Base-by-base conservation (phyloP, 2,888 invertebrate genomes). In the Ophioninae sp. region DNA sequence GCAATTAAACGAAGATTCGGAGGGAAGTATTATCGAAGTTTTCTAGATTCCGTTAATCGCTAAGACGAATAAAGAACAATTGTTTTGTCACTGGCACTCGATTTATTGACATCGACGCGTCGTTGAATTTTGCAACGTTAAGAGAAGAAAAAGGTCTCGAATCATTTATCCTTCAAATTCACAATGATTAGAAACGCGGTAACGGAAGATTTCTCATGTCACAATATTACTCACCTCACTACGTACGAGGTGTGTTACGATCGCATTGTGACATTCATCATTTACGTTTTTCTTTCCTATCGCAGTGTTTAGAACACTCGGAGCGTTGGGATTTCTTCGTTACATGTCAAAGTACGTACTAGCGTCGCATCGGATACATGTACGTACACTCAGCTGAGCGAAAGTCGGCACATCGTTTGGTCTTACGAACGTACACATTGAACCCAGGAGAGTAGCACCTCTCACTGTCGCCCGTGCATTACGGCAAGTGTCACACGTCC, bases 301-400 rank as follows among this genome's bases (percentile, higher is more conserved):
- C 10, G 50, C 44, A 37, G 69, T 76, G 37, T 70, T 64, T 70
- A 23, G 23, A 78, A 77, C 81, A 74, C 50, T 50, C 50, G 13
- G 50, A 17, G 13, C 50, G 13, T 74, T 44, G 68, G 73, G 39
- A 13, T 64, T 37, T 69, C 44, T 73, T 76, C 75, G 65, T 80
- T 80, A 73, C 83, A 80, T 83, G 83, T 83, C 83, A 81, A 81
- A 78, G 59, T 78, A 77, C 74, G 67, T 65, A 69, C 68, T 41
- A 79, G 61, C 68, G 80, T 78, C 78, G 70, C 70, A 39, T 61
- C 70, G 17, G 50, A 50, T 56, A 76, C 44, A 78, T 73, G 67
- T 68, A 83, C 76, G 76, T 80, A 50, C 17, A 50, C 50, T 50
- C 50, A 30, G 30, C 30, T 30, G 30, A 30, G 30, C 30, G 30